Base-by-base conservation (phyloP, 2,113 vertebrate genomes). In the Gila orcuttii region DNA sequence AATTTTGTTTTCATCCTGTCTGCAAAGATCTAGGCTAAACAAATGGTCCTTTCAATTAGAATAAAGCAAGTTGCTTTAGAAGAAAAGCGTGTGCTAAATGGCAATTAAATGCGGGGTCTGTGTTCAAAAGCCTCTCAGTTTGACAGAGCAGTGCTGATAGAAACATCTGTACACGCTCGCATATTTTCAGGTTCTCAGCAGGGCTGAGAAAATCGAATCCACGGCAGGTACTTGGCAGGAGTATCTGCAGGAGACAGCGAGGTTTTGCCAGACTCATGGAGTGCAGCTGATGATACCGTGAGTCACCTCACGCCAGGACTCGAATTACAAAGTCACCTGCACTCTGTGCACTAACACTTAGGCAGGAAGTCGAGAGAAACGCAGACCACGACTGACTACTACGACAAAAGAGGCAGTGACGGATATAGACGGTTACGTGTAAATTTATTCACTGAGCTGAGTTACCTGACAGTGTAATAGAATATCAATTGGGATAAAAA, bases 221-320 rank as follows among this genome's bases (percentile, higher is more conserved):
- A 68, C 47, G 23, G 66, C 31, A 68, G 36, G 84, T 33, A 69
- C 78, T 69, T 79, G 75, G 75, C 75, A 42, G 42, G 45, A 79
- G 57, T 21, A 6, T 55, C 60, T 52, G 84, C 76, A 42, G 59
- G 28, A 64, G 59, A 60, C n/a, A 10, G 28, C 42, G 5, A 42
- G 59, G 73, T 33, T 85, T 45, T 71, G 83, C 59, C 74, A 85
- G 75, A 68, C 59, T 66, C 74, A 59, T 64, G 74, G 83, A 79
- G 75, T n/a, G 45, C 33, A 79, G 62, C 84, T 68, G 84, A 85
- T 79, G 75, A 85, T 69, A 85, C 42, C 11, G 57, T 68, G 71
- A 85, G 69, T 73, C 68, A 73, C 82, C 28, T 77, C 83, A 42
- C 71, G n/a, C n/a, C 69, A 28, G 15, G 39, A 45, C 71, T 76